Percentiles rank a stretch among this genome's conserved stretches.
Conservation (phyloP, 1,140 invertebrate genomes). For the Pinna nobilis region DNA sequence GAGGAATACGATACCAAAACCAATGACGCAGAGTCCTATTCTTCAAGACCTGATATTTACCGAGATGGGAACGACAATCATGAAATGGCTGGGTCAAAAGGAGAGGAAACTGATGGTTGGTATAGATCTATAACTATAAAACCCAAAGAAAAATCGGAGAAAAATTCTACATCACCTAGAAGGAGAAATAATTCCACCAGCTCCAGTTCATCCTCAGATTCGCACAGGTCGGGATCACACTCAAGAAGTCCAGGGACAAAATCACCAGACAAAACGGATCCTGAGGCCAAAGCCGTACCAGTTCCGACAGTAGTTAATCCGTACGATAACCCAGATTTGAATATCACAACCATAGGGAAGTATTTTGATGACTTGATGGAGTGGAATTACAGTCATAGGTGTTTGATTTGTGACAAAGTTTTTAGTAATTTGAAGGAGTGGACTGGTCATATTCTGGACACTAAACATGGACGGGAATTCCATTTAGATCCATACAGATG, state of each 20-base stretch:
- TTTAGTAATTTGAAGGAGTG: conserved; percentile 9
- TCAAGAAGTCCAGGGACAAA: neutral
- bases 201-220: neutral
- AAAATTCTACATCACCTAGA: too few relatives aligned
- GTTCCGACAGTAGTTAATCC: neutral
- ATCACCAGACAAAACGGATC: neutral
- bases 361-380: conserved; percentile 25
- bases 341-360: neutral
- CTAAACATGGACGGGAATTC: conserved; percentile 18
- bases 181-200: neutral
- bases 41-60: too few relatives aligned
- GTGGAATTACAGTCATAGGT: conserved; percentile 22
- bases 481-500: conserved; percentile 15
- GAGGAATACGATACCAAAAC: too few relatives aligned
- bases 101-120: too few relatives aligned
- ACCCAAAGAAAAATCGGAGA: too few relatives aligned
- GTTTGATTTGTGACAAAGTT: conserved; percentile 21
- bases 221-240: neutral
- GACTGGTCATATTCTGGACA: conserved; percentile 9
- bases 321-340: conserved; percentile 17
- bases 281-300: neutral
- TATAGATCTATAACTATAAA: too few relatives aligned
- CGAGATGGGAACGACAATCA: too few relatives aligned
- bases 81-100: too few relatives aligned
- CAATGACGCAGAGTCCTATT: too few relatives aligned